Percentiles rank a stretch among this genome's conserved stretches.
phyloP scores from a whole-genome alignment of 2,797 vertebrate species.

The Leptodactylus fallax region DNA sequence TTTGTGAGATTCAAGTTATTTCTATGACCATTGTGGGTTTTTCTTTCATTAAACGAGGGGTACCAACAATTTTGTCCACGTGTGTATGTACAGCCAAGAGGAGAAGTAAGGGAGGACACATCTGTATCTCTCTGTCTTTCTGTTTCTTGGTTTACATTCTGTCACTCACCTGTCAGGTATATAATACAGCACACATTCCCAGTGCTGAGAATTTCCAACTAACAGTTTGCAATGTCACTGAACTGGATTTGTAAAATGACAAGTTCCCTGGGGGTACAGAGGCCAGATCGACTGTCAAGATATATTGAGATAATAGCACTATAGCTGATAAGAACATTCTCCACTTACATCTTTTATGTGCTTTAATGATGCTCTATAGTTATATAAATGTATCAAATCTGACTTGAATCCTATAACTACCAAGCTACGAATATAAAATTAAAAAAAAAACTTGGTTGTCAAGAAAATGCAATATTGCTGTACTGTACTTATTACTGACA shows the following conservation, averaged over 20 bases:
- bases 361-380: slow-evolving; percentile 16
- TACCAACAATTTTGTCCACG: too few relatives aligned
- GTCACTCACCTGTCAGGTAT: slow-evolving; percentile 1
- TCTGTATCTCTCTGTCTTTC: too few relatives aligned
- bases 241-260: slow-evolving; percentile 35
- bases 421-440: background rate
- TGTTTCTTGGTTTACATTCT: background rate
- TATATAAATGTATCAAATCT: slow-evolving; percentile 16
- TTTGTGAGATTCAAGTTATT: too few relatives aligned
- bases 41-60: too few relatives aligned
- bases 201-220: slow-evolving; percentile 7
- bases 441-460: background rate
- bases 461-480: background rate
- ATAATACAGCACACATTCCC: background rate
- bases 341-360: slow-evolving; percentile 25
- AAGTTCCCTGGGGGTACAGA: slow-evolving; percentile 7
- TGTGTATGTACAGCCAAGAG: too few relatives aligned
- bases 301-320: slow-evolving; percentile 30
- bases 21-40: too few relatives aligned
- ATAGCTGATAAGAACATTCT: slow-evolving; percentile 5
- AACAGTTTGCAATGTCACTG: slow-evolving; percentile 23
- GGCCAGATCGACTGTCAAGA: slow-evolving; percentile 24
- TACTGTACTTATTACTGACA: background rate
- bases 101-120: too few relatives aligned
- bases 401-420: background rate